These are phyloP conservation scores for Zaprionus lineosus DNA, from an alignment of 2,888 invertebrate species.

Conservation along the genomic window DNA sequence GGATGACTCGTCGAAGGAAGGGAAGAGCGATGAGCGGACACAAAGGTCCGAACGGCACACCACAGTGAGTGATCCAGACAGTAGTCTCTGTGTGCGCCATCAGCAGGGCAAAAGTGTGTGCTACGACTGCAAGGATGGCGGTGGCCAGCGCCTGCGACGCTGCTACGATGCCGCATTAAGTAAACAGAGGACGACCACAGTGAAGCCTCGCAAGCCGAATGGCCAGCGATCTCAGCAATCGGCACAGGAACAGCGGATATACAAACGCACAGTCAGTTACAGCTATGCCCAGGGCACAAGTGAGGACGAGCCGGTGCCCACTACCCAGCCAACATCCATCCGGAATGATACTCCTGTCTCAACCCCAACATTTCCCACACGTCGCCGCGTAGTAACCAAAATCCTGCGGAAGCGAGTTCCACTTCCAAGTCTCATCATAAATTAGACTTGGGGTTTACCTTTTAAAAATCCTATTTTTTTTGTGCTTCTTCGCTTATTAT, in stretches of 20 bases:
- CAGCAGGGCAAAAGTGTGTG: slow-evolving; percentile 54
- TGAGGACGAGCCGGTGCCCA: not conserved
- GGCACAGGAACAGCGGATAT: slow-evolving; percentile 64
- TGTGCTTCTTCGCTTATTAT: too few relatives aligned
- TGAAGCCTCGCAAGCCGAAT: not conserved
- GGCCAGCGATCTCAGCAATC: slow-evolving; percentile 35
- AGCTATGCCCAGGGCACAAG: slow-evolving; percentile 48
- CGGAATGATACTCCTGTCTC: not conserved
- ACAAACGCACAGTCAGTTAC: slow-evolving; percentile 77
- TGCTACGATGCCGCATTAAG: slow-evolving; percentile 58
- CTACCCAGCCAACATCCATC: not conserved
- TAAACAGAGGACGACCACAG: slow-evolving; percentile 11
- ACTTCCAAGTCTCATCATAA: not conserved
- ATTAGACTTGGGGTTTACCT: too few relatives aligned
- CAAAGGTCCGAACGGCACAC: slow-evolving; percentile 22
- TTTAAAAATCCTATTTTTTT: too few relatives aligned
- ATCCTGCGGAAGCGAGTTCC: slow-evolving; percentile 17
- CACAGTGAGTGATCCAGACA: not conserved
- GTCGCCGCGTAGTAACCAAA: not conserved
- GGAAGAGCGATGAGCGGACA: slow-evolving; percentile 8
- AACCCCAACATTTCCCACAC: not conserved
- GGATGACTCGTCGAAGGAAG: slow-evolving; percentile 19
- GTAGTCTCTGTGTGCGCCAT: slow-evolving; percentile 65
- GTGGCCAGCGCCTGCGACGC: slow-evolving; percentile 55
- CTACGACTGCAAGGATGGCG: slow-evolving; percentile 70